Evolutionary conservation across 2,797 vertebrate genomes (phyloP).

Genomic region (Champsocephalus gunnari): DNA sequence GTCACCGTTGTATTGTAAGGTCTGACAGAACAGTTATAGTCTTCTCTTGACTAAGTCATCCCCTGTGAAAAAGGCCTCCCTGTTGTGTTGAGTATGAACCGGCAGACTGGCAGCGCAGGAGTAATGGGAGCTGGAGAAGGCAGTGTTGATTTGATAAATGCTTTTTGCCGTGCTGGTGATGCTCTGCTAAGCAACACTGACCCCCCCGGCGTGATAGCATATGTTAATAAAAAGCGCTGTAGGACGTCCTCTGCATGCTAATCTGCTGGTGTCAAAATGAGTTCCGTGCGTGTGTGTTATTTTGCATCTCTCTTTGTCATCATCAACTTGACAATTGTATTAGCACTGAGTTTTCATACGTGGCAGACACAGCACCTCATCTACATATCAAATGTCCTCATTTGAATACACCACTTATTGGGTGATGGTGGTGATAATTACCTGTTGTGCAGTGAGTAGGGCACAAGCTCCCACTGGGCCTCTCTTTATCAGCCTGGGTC

Average conservation of each 20-base stretch:
- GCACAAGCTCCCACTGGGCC: slow-evolving; percentile 61
- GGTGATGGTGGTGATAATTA: slow-evolving; percentile 76
- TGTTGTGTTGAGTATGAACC: slow-evolving; percentile 35
- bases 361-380: slow-evolving; percentile 61
- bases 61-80: slow-evolving; percentile 40
- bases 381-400: slow-evolving; percentile 77
- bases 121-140: slow-evolving; percentile 50
- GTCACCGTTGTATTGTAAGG: slow-evolving; percentile 3
- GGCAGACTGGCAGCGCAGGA: slow-evolving; percentile 35
- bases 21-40: slow-evolving; percentile 29
- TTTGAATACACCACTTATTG: slow-evolving; percentile 73
- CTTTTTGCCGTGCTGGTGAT: slow-evolving; percentile 58
- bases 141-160: slow-evolving; percentile 68
- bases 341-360: not conserved
- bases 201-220: slow-evolving; percentile 68
- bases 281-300: slow-evolving; percentile 30
- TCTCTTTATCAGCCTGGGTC: slow-evolving; percentile 61
- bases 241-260: slow-evolving; percentile 69
- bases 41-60: slow-evolving; percentile 26
- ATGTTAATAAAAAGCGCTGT: slow-evolving; percentile 78
- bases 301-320: slow-evolving; percentile 31
- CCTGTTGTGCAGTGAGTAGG: slow-evolving; percentile 70
- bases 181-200: slow-evolving; percentile 66
- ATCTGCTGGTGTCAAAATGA: slow-evolving; percentile 67
- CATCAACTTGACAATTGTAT: slow-evolving; percentile 31